Base-by-base conservation (phyloP, 2,113 vertebrate species). In the Sylvilagus bachmani region DNA sequence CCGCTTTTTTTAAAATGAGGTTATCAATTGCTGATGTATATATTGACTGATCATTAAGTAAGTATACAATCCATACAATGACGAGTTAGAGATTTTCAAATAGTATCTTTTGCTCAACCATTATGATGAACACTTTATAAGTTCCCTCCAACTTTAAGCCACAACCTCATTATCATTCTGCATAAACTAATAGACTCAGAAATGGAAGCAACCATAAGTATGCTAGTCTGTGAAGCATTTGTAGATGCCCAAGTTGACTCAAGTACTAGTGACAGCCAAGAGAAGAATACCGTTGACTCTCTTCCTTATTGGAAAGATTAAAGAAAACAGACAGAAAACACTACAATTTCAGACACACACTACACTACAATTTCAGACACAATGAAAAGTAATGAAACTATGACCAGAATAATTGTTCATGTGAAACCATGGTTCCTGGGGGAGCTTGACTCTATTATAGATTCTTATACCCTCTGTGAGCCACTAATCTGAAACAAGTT, bases 51-150 rank as follows among this genome's bases (percentile, higher is more conserved):
- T 95, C 77, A 92, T 51, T 86, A 87, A 93, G 90, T 95, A 94
- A 94, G 55, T 49, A 66, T 31, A 90, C 71, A 94, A 74, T 93
- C 74, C 38, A 90, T 61, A 61, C 88, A 87, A 71, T 93, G 85
- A 89, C 89, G 95, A 66, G 95, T 97, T 92, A 95, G 79, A 91
- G 70, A 67, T 88, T 95, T 97, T 70, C 87, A 84, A 79, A 87
- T 90, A 64, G 69, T 94, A 74, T 94, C 93, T 61, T 81, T 96
- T 89, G 75, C 78, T 95, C 77, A 95, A 78, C 55, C 36, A 88
- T 64, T 78, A 51, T 87, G 80, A 95, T 61, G 83, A 85, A 88
- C 29, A 85, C 27, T 95, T 94, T 58, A 16, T 19, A 95, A 88
- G 71, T 93, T 96, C 19, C 21, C 67, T 90, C 62, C 74, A 79